phyloP scores from a whole-genome alignment of 2,797 vertebrate genomes.

The Enteromius thamalakanensis region DNA sequence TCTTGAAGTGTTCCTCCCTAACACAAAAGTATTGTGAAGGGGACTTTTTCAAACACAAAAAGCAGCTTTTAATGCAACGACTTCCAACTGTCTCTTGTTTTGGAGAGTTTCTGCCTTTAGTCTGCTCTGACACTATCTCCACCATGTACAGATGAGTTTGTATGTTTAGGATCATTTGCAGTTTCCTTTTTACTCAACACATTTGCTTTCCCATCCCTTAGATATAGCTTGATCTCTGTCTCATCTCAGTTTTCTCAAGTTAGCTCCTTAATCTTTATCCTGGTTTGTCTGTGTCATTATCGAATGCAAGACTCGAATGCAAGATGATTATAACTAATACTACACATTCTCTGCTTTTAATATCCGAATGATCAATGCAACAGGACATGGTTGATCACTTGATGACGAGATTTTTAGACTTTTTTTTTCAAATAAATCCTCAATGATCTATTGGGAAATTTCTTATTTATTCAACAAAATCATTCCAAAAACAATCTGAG shows the following conservation, averaged over 20 bases:
- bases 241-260: too few species aligned
- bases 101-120: neutral
- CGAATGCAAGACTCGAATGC: neutral
- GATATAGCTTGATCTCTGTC: neutral
- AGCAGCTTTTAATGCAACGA: neutral
- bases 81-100: neutral
- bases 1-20: constrained; percentile 47
- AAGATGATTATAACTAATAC: neutral
- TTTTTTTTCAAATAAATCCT: too few species aligned
- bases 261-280: neutral
- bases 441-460: too few species aligned
- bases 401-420: too few species aligned
- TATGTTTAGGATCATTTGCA: neutral
- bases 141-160: neutral
- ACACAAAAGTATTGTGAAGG: constrained; percentile 64
- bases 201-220: neutral
- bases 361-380: neutral
- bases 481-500: too few species aligned
- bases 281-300: neutral
- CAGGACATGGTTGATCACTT: neutral
- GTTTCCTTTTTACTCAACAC: neutral
- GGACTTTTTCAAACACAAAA: constrained; percentile 56
- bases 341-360: neutral
- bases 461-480: too few species aligned
- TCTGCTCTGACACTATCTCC: neutral